Evolutionary conservation across 1,140 invertebrate genomes (phyloP), one percentile per base, ranked within the genome.

Genomic region (Wasmannia auropunctata): DNA sequence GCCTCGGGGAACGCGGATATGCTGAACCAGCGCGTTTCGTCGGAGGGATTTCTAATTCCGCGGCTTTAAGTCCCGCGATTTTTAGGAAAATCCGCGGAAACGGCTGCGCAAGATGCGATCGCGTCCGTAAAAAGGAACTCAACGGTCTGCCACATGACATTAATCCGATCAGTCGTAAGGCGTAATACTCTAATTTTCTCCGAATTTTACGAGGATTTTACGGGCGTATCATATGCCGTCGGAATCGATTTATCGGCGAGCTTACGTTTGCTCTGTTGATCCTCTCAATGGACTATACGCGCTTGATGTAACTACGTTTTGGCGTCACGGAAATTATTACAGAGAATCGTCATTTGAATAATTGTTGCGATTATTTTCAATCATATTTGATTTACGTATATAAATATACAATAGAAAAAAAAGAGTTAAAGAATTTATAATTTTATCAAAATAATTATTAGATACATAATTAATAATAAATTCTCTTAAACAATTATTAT

Each of bases 191-290:
- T 70, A 81, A 83, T 83, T 83, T 72, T 43, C 25, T 31, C 7
- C 34, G 67, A 83, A 83, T 83, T 74, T n/a, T 69, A 69, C 34
- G 46, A 69, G 77, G 43, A 22, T 80, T 80, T 80, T 74, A 72
- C 54, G 51, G 34, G 67, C 28, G n/a, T 81, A n/a, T 54, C 46
- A 43, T 56, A 69, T 58, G 37, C 43, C 14, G 25, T 25, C 51
- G 4, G 28, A 19, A 83, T 46, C 37, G 49, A 56, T 54, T 80
- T 40, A 40, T 80, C 31, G 49, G 16, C 3, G 28, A 60, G 31
- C 31, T 37, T 54, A 28, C 14, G 19, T 80, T 43, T 43, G 16
- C 25, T 58, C 65, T 6, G 46, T 10, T 81, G 22, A 72, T 81
- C 67, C 11, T 72, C 65, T 40, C 8, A 22, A 76, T 60, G 25